Conservation (phyloP, 2,888 invertebrate species). For the Orchesellides sinensis region DNA sequence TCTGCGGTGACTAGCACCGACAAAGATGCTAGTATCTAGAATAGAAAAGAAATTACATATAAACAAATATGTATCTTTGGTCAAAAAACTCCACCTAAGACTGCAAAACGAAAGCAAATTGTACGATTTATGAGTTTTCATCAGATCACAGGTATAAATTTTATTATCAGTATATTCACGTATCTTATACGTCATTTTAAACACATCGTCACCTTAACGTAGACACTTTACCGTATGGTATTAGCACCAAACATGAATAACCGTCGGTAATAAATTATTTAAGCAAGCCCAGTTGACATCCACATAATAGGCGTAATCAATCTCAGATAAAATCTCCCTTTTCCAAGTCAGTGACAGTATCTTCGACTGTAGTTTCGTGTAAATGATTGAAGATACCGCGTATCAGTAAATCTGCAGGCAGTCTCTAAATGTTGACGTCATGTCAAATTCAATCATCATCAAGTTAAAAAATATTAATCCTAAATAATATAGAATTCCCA, state of each 20-base stretch:
- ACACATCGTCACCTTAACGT: no score
- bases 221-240: no score
- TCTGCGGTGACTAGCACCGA: slow-evolving; percentile 75
- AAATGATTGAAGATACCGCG: slow-evolving; percentile 2
- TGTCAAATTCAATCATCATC: not conserved
- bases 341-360: not conserved
- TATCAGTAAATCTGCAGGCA: not conserved
- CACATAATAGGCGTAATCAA: slow-evolving; percentile 38
- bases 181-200: no score
- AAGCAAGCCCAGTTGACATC: slow-evolving; percentile 25
- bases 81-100: no score
- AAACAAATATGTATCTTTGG: no score
- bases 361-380: not conserved
- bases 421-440: not conserved
- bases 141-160: no score
- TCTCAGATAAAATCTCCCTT: slow-evolving; percentile 30
- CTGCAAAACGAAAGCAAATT: no score
- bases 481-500: no score
- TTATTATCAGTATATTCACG: no score
- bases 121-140: no score
- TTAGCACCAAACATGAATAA: no score
- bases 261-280: slow-evolving; percentile 47
- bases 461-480: no score
- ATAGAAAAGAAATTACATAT: not conserved
- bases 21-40: slow-evolving; percentile 76